These are phyloP conservation scores for Scortum barcoo DNA, from an alignment of 2,113 vertebrate species.

Conservation along the genomic window DNA sequence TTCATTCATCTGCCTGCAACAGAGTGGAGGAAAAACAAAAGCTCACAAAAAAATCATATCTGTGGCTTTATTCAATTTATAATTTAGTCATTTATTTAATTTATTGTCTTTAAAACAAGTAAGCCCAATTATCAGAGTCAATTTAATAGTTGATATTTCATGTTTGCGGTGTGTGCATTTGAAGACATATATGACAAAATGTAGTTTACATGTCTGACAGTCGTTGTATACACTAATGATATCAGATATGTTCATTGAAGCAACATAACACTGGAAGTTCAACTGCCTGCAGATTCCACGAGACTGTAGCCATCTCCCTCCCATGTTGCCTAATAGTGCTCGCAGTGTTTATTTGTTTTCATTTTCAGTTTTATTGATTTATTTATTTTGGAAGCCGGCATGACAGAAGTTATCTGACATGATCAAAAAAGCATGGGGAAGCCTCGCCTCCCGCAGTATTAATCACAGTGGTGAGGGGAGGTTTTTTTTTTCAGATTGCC, in stretches of 20 bases:
- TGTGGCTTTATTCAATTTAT: neutral
- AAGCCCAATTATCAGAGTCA: neutral
- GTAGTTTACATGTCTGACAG: neutral
- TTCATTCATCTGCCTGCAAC: neutral
- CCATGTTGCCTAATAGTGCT: constrained; percentile 14
- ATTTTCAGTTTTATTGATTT: constrained; percentile 59
- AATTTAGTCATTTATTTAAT: too few relatives aligned
- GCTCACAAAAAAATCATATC: neutral
- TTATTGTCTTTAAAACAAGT: too few relatives aligned
- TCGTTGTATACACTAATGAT: neutral
- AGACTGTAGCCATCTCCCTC: constrained; percentile 14
- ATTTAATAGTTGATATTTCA: neutral
- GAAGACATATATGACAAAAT: neutral
- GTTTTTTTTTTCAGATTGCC: constrained; percentile 57
- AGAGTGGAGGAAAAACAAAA: too few relatives aligned
- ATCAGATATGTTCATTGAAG: neutral
- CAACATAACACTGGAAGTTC: neutral
- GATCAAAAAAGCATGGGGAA: constrained; percentile 39
- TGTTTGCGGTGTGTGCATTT: neutral
- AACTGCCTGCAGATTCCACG: constrained; percentile 7
- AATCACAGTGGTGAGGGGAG: constrained; percentile 50
- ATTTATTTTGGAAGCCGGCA: constrained; percentile 49
- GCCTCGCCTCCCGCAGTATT: constrained; percentile 45
- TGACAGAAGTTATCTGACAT: constrained; percentile 60
- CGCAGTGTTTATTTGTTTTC: constrained; percentile 48